Percentiles rank a stretch among this genome's conserved stretches.
Evolutionary conservation across 1,140 invertebrate species (phyloP).

Genomic region (Pseudomyrmex sp.): DNA sequence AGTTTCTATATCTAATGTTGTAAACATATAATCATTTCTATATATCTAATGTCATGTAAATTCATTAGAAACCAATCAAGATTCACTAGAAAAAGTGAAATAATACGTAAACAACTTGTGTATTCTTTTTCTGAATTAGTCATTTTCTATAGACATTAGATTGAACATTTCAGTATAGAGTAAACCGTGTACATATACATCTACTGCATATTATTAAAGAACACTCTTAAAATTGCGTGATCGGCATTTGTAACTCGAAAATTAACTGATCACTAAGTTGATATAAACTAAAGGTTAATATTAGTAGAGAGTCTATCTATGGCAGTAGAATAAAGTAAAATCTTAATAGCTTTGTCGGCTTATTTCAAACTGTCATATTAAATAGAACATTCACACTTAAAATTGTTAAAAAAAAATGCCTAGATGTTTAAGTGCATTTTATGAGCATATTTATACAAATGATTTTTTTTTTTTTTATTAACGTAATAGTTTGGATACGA

Average conservation of each 20-base stretch:
- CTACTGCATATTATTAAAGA: constrained; percentile 21
- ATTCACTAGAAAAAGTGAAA: too few species aligned
- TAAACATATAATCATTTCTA: too few species aligned
- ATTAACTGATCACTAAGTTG: constrained; percentile 35
- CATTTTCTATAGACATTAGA: too few species aligned
- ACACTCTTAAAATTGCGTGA: constrained; percentile 51
- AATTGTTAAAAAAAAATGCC: constrained; percentile 51
- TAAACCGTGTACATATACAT: too few species aligned
- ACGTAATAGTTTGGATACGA: constrained; percentile 63
- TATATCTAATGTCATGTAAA: too few species aligned
- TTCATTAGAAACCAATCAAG: too few species aligned
- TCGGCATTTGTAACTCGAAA: constrained; percentile 36
- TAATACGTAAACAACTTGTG: too few species aligned
- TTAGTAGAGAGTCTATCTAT: constrained; percentile 69
- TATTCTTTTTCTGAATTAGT: too few species aligned
- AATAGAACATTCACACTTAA: constrained; percentile 52
- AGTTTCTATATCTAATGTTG: too few species aligned
- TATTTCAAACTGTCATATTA: constrained; percentile 59
- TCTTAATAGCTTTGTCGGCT: constrained; percentile 58
- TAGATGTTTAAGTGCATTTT: constrained; percentile 48
- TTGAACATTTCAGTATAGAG: too few species aligned
- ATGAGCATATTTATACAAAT: constrained; percentile 58
- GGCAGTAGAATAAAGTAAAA: constrained; percentile 76
- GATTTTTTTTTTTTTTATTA: constrained; percentile 39
- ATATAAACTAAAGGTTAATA: constrained; percentile 59